Evolutionary conservation across 30 jellyfish, hydroid and myxozoan species (phyloP).

Genomic region (Aurelia aurita complex sp. Pacific): DNA sequence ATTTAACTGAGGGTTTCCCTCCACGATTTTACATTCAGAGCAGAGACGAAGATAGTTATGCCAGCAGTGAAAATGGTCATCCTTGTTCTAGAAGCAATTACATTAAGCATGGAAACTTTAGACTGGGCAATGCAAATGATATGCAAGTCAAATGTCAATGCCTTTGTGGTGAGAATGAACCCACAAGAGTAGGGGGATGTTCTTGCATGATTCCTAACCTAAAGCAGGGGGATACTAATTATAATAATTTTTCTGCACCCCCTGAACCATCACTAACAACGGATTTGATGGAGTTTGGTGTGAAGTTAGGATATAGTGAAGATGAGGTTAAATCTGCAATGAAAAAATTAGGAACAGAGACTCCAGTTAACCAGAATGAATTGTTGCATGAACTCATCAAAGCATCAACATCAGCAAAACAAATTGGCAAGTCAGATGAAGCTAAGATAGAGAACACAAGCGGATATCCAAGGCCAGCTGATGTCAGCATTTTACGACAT

Average conservation of each 20-base stretch:
- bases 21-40: slow-evolving; percentile 31
- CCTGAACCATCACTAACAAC: slow-evolving; percentile 49
- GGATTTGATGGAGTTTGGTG: slow-evolving; percentile 95
- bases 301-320: slow-evolving; percentile 90
- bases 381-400: slow-evolving; percentile 88
- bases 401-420: slow-evolving; percentile 89
- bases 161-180: slow-evolving; percentile 17
- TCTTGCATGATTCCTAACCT: slow-evolving; percentile 7
- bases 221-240: slow-evolving; percentile 21
- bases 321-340: slow-evolving; percentile 96
- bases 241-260: background rate
- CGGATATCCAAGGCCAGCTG: slow-evolving; percentile 64
- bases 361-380: slow-evolving; percentile 91
- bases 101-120: background rate
- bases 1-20: slow-evolving; percentile 20
- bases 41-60: slow-evolving; percentile 10
- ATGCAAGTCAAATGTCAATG: slow-evolving; percentile 6
- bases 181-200: slow-evolving; percentile 14
- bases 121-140: slow-evolving; percentile 13
- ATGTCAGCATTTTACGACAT: slow-evolving; percentile 76
- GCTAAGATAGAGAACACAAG: slow-evolving; percentile 35
- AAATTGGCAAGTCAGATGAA: slow-evolving; percentile 59
- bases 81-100: slow-evolving; percentile 3
- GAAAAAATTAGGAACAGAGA: slow-evolving; percentile 90
- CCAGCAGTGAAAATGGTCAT: background rate